Evolutionary conservation across 1,140 invertebrate genomes (phyloP).

Genomic region (Drosophila mayri): DNA sequence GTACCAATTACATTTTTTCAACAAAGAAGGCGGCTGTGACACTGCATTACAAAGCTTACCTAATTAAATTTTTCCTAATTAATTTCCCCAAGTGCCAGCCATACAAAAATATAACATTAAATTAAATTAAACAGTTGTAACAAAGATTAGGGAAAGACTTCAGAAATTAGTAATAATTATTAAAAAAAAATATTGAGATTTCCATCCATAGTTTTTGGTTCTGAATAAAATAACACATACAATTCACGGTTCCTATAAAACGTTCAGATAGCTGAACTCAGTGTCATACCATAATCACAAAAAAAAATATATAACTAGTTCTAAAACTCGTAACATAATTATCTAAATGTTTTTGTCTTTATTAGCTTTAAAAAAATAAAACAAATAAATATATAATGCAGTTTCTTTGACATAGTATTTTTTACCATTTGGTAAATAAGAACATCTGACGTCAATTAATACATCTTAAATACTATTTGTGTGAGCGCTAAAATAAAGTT

Average conservation of each 20-base stretch:
- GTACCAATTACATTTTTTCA: neutral
- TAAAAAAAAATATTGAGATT: neutral
- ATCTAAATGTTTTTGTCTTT: neutral
- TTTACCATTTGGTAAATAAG: conserved; percentile 7
- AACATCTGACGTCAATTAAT: conserved; percentile 1
- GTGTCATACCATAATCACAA: neutral
- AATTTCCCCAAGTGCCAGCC: neutral
- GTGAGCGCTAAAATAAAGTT: neutral
- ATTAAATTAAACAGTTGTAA: neutral
- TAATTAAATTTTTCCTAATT: too few species aligned
- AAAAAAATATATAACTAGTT: neutral
- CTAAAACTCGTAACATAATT: neutral
- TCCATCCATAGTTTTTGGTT: neutral
- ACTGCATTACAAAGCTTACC: neutral
- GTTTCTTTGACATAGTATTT: neutral
- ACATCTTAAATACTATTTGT: neutral
- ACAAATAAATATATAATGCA: neutral
- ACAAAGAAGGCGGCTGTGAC: neutral
- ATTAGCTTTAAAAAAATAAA: neutral
- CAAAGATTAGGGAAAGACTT: neutral
- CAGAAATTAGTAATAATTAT: neutral
- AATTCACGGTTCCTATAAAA: neutral
- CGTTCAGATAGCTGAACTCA: neutral
- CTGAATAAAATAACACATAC: fast-evolving
- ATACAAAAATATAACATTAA: neutral